Evolutionary conservation across 2,888 invertebrate species (phyloP).

Genomic region (Caenorhabditis uteleia): DNA sequence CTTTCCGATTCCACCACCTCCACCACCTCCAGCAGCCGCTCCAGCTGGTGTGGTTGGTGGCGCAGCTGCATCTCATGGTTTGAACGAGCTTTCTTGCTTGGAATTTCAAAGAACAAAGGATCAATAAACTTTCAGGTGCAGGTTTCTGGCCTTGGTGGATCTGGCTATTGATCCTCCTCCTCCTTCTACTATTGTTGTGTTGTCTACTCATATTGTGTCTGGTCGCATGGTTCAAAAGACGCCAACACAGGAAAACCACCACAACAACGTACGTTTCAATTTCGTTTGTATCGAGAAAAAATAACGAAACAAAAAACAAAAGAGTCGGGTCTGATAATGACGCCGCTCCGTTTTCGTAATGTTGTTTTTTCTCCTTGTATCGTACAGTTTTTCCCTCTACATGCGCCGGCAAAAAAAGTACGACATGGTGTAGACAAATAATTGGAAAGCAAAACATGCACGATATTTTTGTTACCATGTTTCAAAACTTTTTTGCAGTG

Average conservation of each 20-base stretch:
- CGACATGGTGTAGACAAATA: too few species aligned
- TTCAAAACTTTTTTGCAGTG: slow-evolving; percentile 22
- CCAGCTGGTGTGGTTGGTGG: slow-evolving; percentile 19
- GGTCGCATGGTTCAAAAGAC: slow-evolving; percentile 25
- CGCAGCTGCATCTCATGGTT: slow-evolving; percentile 1
- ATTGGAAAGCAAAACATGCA: too few species aligned
- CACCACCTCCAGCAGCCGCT: slow-evolving; percentile 8
- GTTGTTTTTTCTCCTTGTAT: too few species aligned
- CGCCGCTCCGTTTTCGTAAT: background rate
- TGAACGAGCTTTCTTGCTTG: background rate
- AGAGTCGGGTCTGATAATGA: background rate
- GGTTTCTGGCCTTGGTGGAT: slow-evolving; percentile 57
- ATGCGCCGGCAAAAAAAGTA: too few species aligned
- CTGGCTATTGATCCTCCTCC: slow-evolving; percentile 55
- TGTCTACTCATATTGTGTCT: slow-evolving; percentile 50
- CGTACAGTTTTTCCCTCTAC: too few species aligned
- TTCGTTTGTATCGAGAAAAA: too few species aligned
- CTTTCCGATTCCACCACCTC: slow-evolving; percentile 19
- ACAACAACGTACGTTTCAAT: slow-evolving; percentile 21
- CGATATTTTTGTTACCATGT: background rate
- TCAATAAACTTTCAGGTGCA: background rate
- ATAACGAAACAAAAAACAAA: slow-evolving; percentile 14
- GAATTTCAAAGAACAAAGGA: background rate
- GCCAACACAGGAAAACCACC: slow-evolving; percentile 16
- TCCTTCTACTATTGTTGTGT: slow-evolving; percentile 53